A percentile compares a stretch with the other conserved stretches of the same genome.
phyloP scores from a whole-genome alignment of 35 echinoderm and acorn worm genomes.

The Anneissia japonica region DNA sequence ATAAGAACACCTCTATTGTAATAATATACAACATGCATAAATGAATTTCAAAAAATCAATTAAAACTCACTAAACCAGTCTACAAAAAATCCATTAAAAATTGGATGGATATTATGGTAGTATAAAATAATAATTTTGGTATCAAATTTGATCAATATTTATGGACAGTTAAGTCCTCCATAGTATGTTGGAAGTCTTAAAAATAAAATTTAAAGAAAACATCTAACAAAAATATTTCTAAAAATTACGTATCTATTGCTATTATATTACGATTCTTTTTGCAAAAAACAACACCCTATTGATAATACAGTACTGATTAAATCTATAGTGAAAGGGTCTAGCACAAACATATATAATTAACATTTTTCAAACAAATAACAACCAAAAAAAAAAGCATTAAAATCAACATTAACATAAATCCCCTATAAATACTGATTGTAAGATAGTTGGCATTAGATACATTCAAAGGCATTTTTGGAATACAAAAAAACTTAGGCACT shows the following conservation, averaged over 20 bases:
- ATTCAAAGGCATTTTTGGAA: constrained; percentile 1
- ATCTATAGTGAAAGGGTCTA: background rate
- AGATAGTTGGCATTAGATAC: background rate
- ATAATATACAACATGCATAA: background rate
- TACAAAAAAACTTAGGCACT: background rate
- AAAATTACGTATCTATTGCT: background rate
- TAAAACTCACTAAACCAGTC: no score
- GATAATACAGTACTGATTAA: background rate
- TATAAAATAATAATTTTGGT: no score
- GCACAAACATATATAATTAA: background rate
- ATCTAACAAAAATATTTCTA: background rate
- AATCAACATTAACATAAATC: background rate
- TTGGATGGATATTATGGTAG: no score
- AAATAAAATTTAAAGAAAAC: background rate
- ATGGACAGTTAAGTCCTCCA: no score
- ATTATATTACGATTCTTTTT: background rate
- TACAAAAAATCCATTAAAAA: no score
- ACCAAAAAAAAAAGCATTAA: background rate
- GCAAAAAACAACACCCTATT: background rate
- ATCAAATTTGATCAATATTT: background rate
- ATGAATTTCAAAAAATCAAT: background rate
- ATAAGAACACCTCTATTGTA: background rate
- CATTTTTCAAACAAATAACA: background rate
- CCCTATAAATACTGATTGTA: background rate
- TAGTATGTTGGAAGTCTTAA: background rate